phyloP scores from a whole-genome alignment of 2,888 invertebrate genomes.

The Epsilonema sp. region DNA sequence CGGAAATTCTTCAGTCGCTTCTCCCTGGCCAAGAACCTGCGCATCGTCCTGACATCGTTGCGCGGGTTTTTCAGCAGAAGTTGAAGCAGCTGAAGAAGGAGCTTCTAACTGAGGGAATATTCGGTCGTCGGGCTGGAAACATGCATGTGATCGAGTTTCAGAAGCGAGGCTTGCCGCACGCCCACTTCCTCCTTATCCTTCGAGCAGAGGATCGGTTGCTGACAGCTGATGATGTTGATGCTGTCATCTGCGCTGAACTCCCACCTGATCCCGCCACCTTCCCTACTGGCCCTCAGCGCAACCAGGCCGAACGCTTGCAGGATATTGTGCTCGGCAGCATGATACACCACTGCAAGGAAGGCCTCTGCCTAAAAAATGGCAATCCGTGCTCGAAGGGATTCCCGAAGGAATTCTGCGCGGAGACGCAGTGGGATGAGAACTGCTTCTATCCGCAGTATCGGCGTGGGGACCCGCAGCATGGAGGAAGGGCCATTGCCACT shows the following conservation, averaged over 20 bases:
- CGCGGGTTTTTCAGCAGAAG: constrained; percentile 19
- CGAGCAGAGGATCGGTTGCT: constrained; percentile 10
- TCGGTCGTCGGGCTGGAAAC: constrained; percentile 14
- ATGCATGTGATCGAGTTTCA: constrained; percentile 22
- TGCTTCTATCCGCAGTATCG: not conserved
- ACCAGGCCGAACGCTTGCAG: not conserved
- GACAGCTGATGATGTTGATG: constrained; percentile 18
- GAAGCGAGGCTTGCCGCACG: constrained; percentile 24
- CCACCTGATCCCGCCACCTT: constrained; percentile 11
- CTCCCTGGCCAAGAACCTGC: constrained; percentile 11
- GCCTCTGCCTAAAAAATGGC: too few species aligned
- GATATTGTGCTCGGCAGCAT: not conserved
- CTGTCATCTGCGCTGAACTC: constrained; percentile 27
- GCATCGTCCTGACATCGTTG: constrained; percentile 18
- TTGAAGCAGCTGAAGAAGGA: constrained; percentile 13
- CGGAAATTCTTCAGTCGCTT: constrained; percentile 19
- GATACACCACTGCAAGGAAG: not conserved
- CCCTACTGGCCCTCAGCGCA: not conserved
- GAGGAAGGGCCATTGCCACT: too few species aligned
- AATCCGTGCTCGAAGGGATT: constrained; percentile 5
- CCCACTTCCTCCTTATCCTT: constrained; percentile 17
- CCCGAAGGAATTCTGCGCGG: constrained; percentile 4
- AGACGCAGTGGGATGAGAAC: not conserved
- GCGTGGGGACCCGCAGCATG: not conserved
- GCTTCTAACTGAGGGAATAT: constrained; percentile 12